phyloP scores from a whole-genome alignment of 1,140 invertebrate species.

The Lanistes nyassanus region DNA sequence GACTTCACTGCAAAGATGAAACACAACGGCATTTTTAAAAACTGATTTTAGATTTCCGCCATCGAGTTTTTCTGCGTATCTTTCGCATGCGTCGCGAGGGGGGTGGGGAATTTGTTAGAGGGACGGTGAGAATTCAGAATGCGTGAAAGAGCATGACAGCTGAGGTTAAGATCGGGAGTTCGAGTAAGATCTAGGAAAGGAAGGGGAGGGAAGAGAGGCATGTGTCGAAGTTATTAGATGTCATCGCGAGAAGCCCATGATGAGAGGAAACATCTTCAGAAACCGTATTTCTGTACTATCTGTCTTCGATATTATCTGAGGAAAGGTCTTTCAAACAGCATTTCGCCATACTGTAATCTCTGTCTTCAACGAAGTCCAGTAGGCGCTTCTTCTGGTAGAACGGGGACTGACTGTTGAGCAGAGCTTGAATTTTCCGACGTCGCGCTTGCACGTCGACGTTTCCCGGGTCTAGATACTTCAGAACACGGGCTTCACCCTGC shows the following conservation, averaged over 20 bases:
- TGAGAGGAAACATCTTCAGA: neutral
- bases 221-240: neutral
- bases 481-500: constrained; percentile 60
- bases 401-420: constrained; percentile 49
- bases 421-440: constrained; percentile 53
- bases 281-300: neutral
- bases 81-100: no score
- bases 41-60: no score
- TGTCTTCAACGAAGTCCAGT: constrained; percentile 58
- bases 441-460: constrained; percentile 51
- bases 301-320: no score
- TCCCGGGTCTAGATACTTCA: constrained; percentile 54
- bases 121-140: no score
- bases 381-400: constrained; percentile 55
- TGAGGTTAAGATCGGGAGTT: no score
- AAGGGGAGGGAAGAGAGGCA: no score
- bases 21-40: no score
- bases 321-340: no score
- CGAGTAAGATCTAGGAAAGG: no score
- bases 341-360: constrained; percentile 52
- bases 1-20: constrained; percentile 48
- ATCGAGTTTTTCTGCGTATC: no score
- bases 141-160: no score
- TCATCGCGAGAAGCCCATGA: neutral
- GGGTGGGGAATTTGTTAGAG: no score